Evolutionary conservation across 2,797 vertebrate species (phyloP), one percentile per base, ranked within the genome.

Genomic region (Sebastes diaconus): DNA sequence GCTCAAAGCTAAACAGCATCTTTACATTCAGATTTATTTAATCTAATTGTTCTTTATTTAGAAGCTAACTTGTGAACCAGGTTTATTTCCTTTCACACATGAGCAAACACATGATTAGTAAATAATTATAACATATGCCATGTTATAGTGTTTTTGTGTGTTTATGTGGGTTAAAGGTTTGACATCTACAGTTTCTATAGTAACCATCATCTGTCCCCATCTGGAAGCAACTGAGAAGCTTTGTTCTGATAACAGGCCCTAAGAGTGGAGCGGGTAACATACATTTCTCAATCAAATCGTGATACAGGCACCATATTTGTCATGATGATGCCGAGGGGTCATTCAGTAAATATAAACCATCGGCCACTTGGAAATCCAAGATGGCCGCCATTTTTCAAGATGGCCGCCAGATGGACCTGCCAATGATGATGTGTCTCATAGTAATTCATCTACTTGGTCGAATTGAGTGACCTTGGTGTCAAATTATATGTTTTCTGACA

Each of bases 31-130:
- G 5, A 9, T 0, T 0, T 50, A 50, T 50, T 54, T 1, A 60
- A 52, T 65, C 5, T 54, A 7, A 29, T 34, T 34, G 16, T 14
- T 2, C 20, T 24, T 22, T 2, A 24, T 20, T 11, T 18, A 52
- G 11, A 4, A 65, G 32, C 10, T 6, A 3, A 4, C 30, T 4
- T 18, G 0, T 36, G 1, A 13, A 4, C 14, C 3, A 3, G 1
- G 4, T 27, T 14, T 8, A 34, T 24, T 16, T 4, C 3, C 5
- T 64, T 3, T 72, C 36, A 24, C 29, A 36, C 4, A 25, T 39
- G 0, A 52, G 12, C 6, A 52, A 52, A 52, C 50, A 52, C 16
- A n/a, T 57, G 22, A 25, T 24, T 2, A 30, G 8, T 14, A 61
- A 16, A 20, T n/a, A 32, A 54, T 42, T 10, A n/a, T 7, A 42